Conservation (phyloP, 2,113 vertebrate species). For the Laticauda laticaudata region DNA sequence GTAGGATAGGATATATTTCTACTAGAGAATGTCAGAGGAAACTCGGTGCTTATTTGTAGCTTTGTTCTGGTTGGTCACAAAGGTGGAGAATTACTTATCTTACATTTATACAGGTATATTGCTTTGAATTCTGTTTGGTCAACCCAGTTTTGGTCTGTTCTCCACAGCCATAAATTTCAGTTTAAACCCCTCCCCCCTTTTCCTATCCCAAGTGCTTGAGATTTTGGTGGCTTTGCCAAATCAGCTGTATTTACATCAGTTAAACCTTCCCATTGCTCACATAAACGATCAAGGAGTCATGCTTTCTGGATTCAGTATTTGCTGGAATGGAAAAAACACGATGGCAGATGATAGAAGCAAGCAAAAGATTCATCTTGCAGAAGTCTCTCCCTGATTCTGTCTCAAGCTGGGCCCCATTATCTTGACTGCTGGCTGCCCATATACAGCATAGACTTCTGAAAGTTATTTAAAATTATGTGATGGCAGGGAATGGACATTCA, state of each 20-base stretch:
- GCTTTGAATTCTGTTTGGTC: slow-evolving; percentile 4
- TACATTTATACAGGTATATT: not conserved
- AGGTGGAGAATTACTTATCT: not conserved
- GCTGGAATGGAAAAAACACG: not conserved
- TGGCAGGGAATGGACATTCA: not conserved
- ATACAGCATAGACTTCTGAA: not conserved
- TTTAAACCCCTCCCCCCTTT: too few relatives aligned
- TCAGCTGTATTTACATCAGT: not conserved
- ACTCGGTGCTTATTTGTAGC: not conserved
- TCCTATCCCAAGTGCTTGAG: slow-evolving; percentile 8
- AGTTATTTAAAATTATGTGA: not conserved
- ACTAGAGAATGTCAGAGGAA: not conserved
- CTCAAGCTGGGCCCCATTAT: rapidly evolving
- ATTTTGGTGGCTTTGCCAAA: not conserved
- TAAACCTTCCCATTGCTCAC: not conserved
- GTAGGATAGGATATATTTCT: not conserved
- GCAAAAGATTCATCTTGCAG: not conserved
- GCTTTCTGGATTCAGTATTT: not conserved
- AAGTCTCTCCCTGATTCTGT: not conserved
- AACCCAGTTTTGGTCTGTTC: slow-evolving; percentile 11
- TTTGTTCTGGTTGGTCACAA: slow-evolving; percentile 6
- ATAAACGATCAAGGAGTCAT: not conserved
- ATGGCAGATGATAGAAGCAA: not conserved
- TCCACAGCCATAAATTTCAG: not conserved
- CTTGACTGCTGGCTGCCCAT: not conserved